Percentiles rank a stretch among this genome's conserved stretches.
Conservation (phyloP, 2,797 vertebrate genomes). For the Typhlichthys subterraneus region DNA sequence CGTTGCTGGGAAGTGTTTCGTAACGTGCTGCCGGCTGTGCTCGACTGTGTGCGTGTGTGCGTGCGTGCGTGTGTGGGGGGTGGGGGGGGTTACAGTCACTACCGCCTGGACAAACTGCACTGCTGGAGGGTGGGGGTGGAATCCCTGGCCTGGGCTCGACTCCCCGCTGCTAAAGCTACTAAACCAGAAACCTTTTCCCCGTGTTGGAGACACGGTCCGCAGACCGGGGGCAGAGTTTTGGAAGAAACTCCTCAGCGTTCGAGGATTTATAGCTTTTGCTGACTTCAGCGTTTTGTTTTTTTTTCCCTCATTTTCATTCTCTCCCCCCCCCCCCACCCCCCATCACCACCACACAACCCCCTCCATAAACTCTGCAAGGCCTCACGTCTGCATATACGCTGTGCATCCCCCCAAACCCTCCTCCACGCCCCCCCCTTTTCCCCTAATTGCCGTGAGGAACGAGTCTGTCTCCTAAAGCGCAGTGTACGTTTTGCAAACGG, state of each 20-base stretch:
- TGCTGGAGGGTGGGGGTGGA: conserved; percentile 11
- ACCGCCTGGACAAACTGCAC: conserved; percentile 47
- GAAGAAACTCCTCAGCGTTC: conserved; percentile 62
- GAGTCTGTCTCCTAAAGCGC: conserved; percentile 57
- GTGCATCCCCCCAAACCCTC: conserved; percentile 19
- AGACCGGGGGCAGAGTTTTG: conserved; percentile 54
- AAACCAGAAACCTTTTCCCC: conserved; percentile 57
- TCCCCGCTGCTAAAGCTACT: conserved; percentile 66
- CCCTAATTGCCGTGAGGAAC: conserved; percentile 69
- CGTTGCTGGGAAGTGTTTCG: conserved; percentile 54
- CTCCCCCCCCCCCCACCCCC: neutral
- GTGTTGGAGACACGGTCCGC: conserved; percentile 56
- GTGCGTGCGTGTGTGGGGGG: neutral
- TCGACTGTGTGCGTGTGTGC: conserved; percentile 18
- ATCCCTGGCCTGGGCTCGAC: conserved; percentile 45
- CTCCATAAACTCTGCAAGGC: no score
- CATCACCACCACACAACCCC: no score
- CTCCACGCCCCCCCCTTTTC: conserved; percentile 46
- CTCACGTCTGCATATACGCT: no score
- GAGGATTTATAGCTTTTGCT: conserved; percentile 72
- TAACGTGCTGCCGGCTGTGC: conserved; percentile 45
- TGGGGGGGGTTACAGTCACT: conserved; percentile 45
- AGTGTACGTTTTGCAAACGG: conserved; percentile 60
- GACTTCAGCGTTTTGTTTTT: conserved; percentile 67
- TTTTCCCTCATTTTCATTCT: conserved; percentile 21